Percentiles rank a stretch among this genome's conserved stretches.
Conservation (phyloP, 2,888 invertebrate species). For the Notodromas monacha region DNA sequence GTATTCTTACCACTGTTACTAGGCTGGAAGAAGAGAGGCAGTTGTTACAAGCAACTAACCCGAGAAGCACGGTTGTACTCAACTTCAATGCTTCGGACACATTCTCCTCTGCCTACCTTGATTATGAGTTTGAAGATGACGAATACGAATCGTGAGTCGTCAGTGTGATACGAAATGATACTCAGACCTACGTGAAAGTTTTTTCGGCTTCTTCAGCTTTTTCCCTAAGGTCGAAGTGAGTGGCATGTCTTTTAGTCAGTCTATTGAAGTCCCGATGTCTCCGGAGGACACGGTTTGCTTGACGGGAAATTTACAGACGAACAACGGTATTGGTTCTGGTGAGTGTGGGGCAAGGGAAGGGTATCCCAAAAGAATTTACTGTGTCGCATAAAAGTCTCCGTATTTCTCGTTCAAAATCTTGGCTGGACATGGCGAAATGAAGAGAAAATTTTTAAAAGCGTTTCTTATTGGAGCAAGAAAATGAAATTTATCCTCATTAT, state of each 20-base stretch:
- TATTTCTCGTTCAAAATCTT: too few relatives aligned
- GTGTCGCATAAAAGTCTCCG: too few relatives aligned
- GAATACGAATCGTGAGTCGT: slow-evolving; percentile 9
- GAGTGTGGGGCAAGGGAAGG: neutral
- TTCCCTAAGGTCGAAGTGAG: slow-evolving; percentile 54
- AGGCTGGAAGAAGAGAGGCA: slow-evolving; percentile 53
- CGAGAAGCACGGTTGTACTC: slow-evolving; percentile 50
- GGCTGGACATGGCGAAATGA: too few relatives aligned
- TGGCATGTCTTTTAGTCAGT: slow-evolving; percentile 69
- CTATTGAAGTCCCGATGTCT: slow-evolving; percentile 69
- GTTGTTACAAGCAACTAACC: slow-evolving; percentile 64
- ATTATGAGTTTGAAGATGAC: slow-evolving; percentile 21
- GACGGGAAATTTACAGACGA: slow-evolving; percentile 29
- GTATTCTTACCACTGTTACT: too few relatives aligned
- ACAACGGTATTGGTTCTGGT: slow-evolving; percentile 43
- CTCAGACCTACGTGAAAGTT: too few relatives aligned
- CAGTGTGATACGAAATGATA: neutral
- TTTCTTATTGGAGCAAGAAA: too few relatives aligned
- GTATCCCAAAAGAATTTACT: too few relatives aligned
- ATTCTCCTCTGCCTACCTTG: slow-evolving; percentile 44
- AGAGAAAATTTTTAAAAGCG: too few relatives aligned
- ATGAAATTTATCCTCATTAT: too few relatives aligned
- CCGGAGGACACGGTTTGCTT: slow-evolving; percentile 47
- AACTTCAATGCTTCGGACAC: slow-evolving; percentile 72
- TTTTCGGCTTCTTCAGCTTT: slow-evolving; percentile 13